Evolutionary conservation across 2,888 invertebrate species (phyloP).

Genomic region (Temnothorax rugatulus): DNA sequence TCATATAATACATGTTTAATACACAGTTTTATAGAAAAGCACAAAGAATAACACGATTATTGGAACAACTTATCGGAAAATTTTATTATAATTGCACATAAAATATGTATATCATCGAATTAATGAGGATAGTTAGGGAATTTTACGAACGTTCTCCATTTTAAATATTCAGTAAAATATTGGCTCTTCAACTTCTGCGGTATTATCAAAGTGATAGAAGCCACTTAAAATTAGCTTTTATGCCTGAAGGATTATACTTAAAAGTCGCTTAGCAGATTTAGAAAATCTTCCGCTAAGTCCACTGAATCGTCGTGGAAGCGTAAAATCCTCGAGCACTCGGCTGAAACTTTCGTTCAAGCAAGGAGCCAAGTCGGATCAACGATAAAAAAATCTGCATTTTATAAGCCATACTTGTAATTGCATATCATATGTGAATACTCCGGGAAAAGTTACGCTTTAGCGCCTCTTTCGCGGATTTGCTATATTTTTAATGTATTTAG

Average conservation of each 20-base stretch:
- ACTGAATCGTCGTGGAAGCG: constrained; percentile 31
- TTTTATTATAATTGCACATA: neutral
- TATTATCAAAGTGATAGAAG: constrained; percentile 47
- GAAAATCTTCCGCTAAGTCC: constrained; percentile 43
- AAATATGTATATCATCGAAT: constrained; percentile 36
- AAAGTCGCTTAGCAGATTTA: constrained; percentile 48
- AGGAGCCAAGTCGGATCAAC: neutral
- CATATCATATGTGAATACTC: neutral
- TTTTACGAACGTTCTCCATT: constrained; percentile 17
- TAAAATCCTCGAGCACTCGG: constrained; percentile 28
- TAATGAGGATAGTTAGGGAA: constrained; percentile 19
- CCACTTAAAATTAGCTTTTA: constrained; percentile 60
- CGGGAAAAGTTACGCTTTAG: neutral
- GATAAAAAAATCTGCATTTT: constrained; percentile 31
- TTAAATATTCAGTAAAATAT: constrained; percentile 54
- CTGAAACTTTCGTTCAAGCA: constrained; percentile 29
- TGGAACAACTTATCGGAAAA: neutral
- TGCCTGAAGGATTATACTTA: constrained; percentile 42
- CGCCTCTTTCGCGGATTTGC: neutral
- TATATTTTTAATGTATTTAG: neutral
- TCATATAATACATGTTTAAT: neutral
- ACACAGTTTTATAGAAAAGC: neutral
- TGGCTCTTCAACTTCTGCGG: constrained; percentile 31
- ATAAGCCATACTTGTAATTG: constrained; percentile 7
- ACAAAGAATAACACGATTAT: neutral